A percentile compares a stretch with the other conserved stretches of the same genome.
Evolutionary conservation across 2,888 invertebrate genomes (phyloP).

Genomic region (Linyphia triangularis): DNA sequence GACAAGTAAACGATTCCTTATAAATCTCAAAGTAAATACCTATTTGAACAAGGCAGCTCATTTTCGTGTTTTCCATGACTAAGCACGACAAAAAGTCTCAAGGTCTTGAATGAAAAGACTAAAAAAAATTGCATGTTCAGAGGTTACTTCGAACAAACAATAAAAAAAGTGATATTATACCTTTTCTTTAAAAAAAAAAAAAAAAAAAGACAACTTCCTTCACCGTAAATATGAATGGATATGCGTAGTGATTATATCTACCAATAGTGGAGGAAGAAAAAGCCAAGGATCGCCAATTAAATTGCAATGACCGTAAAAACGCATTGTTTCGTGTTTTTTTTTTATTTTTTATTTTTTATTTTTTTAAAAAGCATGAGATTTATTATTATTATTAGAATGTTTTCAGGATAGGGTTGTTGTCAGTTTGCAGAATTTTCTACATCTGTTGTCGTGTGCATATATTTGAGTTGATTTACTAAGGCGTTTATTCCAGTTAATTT

Average conservation of each 20-base stretch:
- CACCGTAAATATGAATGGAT: not conserved
- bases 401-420: not conserved
- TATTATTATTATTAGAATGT: not conserved
- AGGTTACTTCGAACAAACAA: no score
- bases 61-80: not conserved
- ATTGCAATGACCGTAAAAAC: not conserved
- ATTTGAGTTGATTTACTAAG: constrained; percentile 3
- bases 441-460: constrained; percentile 3
- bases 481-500: constrained; percentile 43
- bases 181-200: not conserved
- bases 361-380: not conserved
- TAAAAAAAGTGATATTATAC: not conserved
- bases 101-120: not conserved
- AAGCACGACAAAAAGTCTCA: not conserved
- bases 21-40: not conserved
- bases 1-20: no score
- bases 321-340: constrained; percentile 17
- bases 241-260: not conserved
- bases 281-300: not conserved
- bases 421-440: not conserved
- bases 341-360: no score
- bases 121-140: not conserved
- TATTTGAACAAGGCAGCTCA: not conserved
- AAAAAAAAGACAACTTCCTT: not conserved
- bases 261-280: not conserved